phyloP scores from a whole-genome alignment of 2,797 vertebrate genomes.

The Urosaurus nigricauda region DNA sequence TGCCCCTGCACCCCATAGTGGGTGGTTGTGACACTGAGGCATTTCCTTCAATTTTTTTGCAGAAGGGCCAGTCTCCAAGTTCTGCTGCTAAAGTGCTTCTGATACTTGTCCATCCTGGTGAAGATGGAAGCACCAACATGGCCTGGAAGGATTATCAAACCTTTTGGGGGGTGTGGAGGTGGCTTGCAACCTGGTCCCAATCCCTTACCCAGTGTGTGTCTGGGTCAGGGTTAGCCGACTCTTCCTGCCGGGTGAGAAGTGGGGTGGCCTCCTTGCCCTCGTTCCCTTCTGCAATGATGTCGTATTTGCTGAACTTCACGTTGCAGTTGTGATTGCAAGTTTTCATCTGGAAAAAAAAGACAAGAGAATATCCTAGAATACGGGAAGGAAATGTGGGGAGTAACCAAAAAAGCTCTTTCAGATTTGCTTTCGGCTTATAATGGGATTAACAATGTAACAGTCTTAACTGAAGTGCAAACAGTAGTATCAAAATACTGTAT shows the following conservation, averaged over 20 bases:
- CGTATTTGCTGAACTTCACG: constrained; percentile 65
- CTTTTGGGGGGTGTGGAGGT: fast-evolving
- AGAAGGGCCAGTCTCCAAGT: too few relatives aligned
- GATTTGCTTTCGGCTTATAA: too few relatives aligned
- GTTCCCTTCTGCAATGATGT: constrained; percentile 51
- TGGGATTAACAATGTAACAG: too few relatives aligned
- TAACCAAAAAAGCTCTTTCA: too few relatives aligned
- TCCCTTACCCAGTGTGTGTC: constrained; percentile 82
- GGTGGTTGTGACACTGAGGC: too few relatives aligned
- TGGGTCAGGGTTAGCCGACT: constrained; percentile 26
- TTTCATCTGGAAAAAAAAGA: neutral
- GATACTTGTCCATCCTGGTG: neutral
- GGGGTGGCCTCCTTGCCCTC: constrained; percentile 73
- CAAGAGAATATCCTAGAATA: neutral
- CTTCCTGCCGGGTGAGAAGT: constrained; percentile 67
- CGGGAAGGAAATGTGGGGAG: too few relatives aligned
- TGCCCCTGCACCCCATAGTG: too few relatives aligned
- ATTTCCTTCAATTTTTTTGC: too few relatives aligned
- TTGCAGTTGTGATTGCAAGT: constrained; percentile 62
- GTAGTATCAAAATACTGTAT: too few relatives aligned
- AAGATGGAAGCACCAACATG: too few relatives aligned
- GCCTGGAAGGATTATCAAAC: neutral
- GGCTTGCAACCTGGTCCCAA: neutral
- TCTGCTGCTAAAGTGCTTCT: too few relatives aligned
- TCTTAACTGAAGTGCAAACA: too few relatives aligned